These are phyloP conservation scores for Sturmia bella DNA, from an alignment of 2,888 invertebrate genomes.

Conservation along the genomic window DNA sequence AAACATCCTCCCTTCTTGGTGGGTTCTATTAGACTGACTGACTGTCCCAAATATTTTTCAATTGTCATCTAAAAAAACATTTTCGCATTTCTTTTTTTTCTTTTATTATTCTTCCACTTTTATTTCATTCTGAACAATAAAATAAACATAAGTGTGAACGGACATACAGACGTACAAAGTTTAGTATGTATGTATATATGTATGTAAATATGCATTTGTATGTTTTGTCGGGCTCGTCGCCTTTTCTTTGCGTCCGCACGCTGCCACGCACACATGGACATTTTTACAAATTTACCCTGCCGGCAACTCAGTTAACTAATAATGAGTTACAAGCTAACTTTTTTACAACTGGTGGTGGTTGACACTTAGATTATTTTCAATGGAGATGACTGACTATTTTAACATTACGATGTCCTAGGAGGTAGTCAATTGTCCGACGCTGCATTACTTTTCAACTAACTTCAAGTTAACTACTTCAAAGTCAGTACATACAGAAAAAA, in stretches of 20 bases:
- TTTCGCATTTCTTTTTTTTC: conserved; percentile 49
- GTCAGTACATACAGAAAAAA: no score
- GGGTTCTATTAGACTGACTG: conserved; percentile 62
- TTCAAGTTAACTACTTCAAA: no score
- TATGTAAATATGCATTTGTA: no score
- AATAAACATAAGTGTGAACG: conserved; percentile 6
- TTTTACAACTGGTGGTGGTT: no score
- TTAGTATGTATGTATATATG: neutral
- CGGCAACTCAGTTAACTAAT: no score
- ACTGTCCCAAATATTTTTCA: conserved; percentile 63
- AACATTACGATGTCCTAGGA: no score
- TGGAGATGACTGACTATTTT: no score
- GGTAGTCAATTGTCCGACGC: no score
- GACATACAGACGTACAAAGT: neutral
- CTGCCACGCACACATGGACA: conserved; percentile 38
- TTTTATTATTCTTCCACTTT: conserved; percentile 16
- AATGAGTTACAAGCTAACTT: no score
- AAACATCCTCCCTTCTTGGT: conserved; percentile 56
- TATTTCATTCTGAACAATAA: conserved; percentile 17
- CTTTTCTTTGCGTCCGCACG: conserved; percentile 9
- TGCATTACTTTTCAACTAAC: no score
- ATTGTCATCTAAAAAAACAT: conserved; percentile 62
- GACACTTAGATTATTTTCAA: no score
- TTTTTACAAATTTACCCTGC: neutral
- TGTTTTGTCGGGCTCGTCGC: conserved; percentile 29